These are phyloP conservation scores for Tribolium madens DNA, from an alignment of 1,140 invertebrate genomes.

Conservation along the genomic window DNA sequence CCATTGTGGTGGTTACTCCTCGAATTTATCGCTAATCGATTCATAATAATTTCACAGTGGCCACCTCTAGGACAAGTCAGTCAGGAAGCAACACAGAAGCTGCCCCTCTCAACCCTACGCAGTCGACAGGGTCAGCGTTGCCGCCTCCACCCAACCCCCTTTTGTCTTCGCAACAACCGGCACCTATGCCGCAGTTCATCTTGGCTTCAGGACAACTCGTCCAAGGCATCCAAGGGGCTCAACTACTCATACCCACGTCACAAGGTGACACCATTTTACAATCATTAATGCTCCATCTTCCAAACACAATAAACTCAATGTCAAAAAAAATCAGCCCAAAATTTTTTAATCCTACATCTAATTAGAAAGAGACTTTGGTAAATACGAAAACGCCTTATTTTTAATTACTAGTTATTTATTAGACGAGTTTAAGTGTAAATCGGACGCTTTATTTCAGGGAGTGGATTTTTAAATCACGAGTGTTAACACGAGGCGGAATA, in stretches of 20 bases:
- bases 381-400: too few species aligned
- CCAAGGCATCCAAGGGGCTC: constrained; percentile 92
- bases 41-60: constrained; percentile 21
- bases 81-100: constrained; percentile 44
- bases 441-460: too few species aligned
- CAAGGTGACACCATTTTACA: constrained; percentile 76
- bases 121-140: constrained; percentile 36
- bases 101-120: neutral
- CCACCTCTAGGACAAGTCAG: constrained; percentile 54
- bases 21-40: constrained; percentile 21
- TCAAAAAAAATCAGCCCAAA: too few species aligned
- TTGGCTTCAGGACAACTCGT: constrained; percentile 90
- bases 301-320: too few species aligned
- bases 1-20: constrained; percentile 9
- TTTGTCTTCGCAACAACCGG: constrained; percentile 70
- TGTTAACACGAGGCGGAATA: too few species aligned
- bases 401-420: too few species aligned
- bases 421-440: too few species aligned
- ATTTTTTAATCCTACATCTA: too few species aligned
- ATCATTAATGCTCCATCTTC: too few species aligned
- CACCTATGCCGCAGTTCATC: constrained; percentile 89
- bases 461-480: too few species aligned
- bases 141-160: constrained; percentile 60
- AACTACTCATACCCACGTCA: constrained; percentile 92
- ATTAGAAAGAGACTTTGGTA: too few species aligned